phyloP scores from a whole-genome alignment of 2,888 invertebrate species.

The Pantelozetes paolii region DNA sequence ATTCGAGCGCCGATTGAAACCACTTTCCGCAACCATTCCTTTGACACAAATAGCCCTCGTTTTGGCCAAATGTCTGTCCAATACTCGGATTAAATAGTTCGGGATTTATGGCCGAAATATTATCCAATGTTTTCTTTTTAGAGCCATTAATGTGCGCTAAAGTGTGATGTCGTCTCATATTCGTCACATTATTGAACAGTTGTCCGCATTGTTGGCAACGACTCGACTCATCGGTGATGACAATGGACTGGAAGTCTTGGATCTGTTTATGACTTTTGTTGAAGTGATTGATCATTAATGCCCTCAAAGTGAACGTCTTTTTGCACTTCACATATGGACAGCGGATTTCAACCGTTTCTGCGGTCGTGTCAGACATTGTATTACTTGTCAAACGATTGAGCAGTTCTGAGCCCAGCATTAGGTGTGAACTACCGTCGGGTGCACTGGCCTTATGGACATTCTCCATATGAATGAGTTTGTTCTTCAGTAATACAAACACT shows the following conservation, averaged over 20 bases:
- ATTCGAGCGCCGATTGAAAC: background rate
- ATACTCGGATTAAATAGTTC: background rate
- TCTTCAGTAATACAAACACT: background rate
- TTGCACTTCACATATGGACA: background rate
- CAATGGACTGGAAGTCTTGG: background rate
- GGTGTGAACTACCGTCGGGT: background rate
- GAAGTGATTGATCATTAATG: background rate
- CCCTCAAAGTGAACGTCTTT: background rate
- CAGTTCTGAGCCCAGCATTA: background rate
- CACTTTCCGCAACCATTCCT: background rate
- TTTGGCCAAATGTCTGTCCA: background rate
- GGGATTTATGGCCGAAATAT: no score
- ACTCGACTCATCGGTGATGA: background rate
- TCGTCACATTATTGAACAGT: background rate
- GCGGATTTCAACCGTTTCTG: background rate
- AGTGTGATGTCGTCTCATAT: background rate
- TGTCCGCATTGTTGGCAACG: background rate
- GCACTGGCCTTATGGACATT: background rate
- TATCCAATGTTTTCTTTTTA: background rate
- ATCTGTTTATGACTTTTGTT: background rate
- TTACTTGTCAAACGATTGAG: no score
- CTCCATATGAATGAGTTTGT: background rate
- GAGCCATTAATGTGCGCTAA: background rate
- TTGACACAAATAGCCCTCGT: background rate
- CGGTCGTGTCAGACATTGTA: background rate